Evolutionary conservation across 2,888 invertebrate genomes (phyloP), one percentile per base, ranked within the genome.

Genomic region (Andrena fulva): DNA sequence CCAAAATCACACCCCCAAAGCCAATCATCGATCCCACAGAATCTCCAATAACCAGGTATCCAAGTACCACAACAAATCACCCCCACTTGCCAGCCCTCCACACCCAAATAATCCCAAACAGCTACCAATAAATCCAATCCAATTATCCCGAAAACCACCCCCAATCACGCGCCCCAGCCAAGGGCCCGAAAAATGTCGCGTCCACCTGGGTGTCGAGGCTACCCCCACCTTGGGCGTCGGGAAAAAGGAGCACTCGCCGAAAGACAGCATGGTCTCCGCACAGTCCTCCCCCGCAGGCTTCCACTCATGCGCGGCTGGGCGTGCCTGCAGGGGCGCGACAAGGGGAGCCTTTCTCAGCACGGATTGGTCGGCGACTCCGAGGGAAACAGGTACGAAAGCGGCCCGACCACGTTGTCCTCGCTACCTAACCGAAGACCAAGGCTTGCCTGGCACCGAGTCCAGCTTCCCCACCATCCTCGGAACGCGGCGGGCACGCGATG

Each of bases 241-340:
- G 42, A 80, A 67, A 71, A 67, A 80, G 66, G 48, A 71, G 54
- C 72, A 63, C 5, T 6, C 42, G 10, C 31, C 20, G 27, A 48
- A 67, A 68, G 63, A 48, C 77, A 78, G 80, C 80, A 80, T 80
- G 80, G 80, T 80, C 80, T 80, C 80, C 80, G 27, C 54, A 8
- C 31, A 29, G n/a, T n/a, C 62, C 67, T 68, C 35, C 72, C 70
- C 72, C 56, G 67, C 50, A 50, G 20, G 12, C 24, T 56, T 60
- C 81, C 69, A 50, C 60, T 59, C 64, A 56, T 77, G 68, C 64
- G 54, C 75, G 20, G 4, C 42, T 78, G 79, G 81, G 85, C 77
- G 85, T 79, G 77, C 10, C 71, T 27, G n/a, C 27, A 52, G 62
- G 10, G 85, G 75, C 85, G 77, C 54, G 66, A 50, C 84, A 48